phyloP scores from a whole-genome alignment of 2,113 vertebrate species.

The Clarias macrocephalus region DNA sequence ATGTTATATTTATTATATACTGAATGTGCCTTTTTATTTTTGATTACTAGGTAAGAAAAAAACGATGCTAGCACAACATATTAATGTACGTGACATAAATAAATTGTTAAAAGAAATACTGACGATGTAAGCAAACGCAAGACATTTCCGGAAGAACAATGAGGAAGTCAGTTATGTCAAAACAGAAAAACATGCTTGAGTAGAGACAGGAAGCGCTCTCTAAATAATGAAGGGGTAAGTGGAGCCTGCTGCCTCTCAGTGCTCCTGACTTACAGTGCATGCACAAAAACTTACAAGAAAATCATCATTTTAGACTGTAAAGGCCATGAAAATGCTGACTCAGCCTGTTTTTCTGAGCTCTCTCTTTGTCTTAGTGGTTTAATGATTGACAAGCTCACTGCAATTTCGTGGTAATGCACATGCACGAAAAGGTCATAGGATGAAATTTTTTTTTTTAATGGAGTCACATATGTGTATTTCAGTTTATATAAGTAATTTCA shows the following conservation, averaged over 20 bases:
- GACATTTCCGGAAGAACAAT: conserved; percentile 48
- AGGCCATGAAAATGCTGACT: not conserved
- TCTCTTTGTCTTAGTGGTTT: conserved; percentile 15
- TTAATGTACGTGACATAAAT: conserved; percentile 3
- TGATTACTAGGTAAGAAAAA: conserved; percentile 17
- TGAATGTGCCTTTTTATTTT: not conserved
- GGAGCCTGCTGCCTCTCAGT: not conserved
- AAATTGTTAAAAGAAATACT: conserved; percentile 16
- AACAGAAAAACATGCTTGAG: conserved; percentile 36
- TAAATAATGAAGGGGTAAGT: conserved; percentile 14
- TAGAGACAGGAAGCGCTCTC: conserved; percentile 4
- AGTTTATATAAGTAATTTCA: not conserved
- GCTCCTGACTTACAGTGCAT: not conserved
- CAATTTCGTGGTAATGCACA: conserved; percentile 17
- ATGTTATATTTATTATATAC: not conserved
- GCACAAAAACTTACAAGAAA: not conserved
- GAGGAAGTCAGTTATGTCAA: conserved; percentile 46
- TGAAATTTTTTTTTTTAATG: not conserved
- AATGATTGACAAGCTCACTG: conserved; percentile 32
- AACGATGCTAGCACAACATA: not conserved
- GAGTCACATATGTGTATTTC: not conserved
- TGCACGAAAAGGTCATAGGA: not conserved
- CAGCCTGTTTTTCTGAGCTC: not conserved
- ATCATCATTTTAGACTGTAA: not conserved
- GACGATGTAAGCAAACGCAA: conserved; percentile 24